Evolutionary conservation across 2,113 vertebrate species (phyloP), one percentile per base, ranked within the genome.

Genomic region (Neomonachus schauinslandi): DNA sequence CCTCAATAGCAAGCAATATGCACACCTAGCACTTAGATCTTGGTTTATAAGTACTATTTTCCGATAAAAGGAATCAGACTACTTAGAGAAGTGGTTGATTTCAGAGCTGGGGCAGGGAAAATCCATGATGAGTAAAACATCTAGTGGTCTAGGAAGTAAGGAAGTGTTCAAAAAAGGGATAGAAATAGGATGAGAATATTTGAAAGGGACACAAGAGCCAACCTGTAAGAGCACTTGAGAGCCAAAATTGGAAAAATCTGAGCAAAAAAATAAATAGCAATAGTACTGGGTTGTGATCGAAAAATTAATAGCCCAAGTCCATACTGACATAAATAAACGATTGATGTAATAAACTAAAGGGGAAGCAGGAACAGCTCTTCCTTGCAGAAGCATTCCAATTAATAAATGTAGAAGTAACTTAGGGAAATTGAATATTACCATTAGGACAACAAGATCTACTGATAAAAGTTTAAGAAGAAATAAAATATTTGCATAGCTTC

Each of bases 1-100:
- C 2, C 12, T 55, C 21, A 89, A 18, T 61, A 53, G 67, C 39
- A 95, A 53, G 67, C 39, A 95, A 31, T 24, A 61, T 10, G 31
- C 28, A 59, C 8, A 61, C 5, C 14, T 53, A 53, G 59, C 67
- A 89, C 26, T 26, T 61, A 59, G 33, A 77, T 69, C 16, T 89
- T 92, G 16, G 16, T 89, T 79, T 92, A 51, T 69, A 88, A 59
- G 85, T 97, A 85, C 31, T 49, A 28, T 85, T 63, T 90, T 85
- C 21, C 2, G 13, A n/a, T 28, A 28, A 80, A 65, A 74, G 36
- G 1, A 86, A 74, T 28, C 7, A 57, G 36, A 5, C 19, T 86
- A 6, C 46, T 76, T 83, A 82, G 26, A 88, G 59, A 92, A 83
- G 21, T 13, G 21, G 15, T n/a, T 87, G 39, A 82, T 88, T 81